Evolutionary conservation across 2,113 vertebrate genomes (phyloP), one percentile per base, ranked within the genome.

Genomic region (Carassius gibelio): DNA sequence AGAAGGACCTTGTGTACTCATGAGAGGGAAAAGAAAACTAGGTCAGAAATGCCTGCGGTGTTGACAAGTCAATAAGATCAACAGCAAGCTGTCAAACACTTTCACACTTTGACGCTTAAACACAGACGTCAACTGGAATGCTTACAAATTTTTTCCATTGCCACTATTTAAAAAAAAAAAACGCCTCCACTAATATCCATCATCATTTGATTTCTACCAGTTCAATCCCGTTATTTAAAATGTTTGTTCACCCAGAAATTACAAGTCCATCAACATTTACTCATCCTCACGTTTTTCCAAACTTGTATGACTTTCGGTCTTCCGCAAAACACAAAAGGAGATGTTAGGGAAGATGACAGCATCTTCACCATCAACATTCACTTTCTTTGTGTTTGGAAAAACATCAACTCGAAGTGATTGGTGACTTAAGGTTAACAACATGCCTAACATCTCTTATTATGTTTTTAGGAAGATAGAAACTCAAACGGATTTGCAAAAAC

Each of bases 11-110:
- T 62, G 13, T 64, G 77, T 23, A 64, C 36, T 80, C 59, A 45
- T 45, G 57, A 13, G 34, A 42, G 6, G 34, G 21, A 48, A 17
- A 1, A 8, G 48, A 55, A 62, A 80, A 80, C 21, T 64, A 80
- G 77, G 59, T 62, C 77, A 80, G 34, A 80, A 62, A 62, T 45
- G 13, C 77, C 59, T 14, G 36, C 42, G 36, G 57, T 45, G 57
- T 45, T 42, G 52, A 34, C 75, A 57, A 78, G 77, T 80, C 36
- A 17, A 80, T 80, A 62, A 76, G 75, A 76, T 55, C 15, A 76
- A 10, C 75, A 76, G 75, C 30, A 30, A 76, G 45, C 75, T 76
- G 75, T 76, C 75, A 76, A 76, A 45, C 72, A 45, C 42, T 74
- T 74, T 74, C 71, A 55, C 75, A 19, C 23, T 21, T 76, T 55